Evolutionary conservation across 2,797 vertebrate genomes (phyloP).

Genomic region (Sarcophilus harrisii): DNA sequence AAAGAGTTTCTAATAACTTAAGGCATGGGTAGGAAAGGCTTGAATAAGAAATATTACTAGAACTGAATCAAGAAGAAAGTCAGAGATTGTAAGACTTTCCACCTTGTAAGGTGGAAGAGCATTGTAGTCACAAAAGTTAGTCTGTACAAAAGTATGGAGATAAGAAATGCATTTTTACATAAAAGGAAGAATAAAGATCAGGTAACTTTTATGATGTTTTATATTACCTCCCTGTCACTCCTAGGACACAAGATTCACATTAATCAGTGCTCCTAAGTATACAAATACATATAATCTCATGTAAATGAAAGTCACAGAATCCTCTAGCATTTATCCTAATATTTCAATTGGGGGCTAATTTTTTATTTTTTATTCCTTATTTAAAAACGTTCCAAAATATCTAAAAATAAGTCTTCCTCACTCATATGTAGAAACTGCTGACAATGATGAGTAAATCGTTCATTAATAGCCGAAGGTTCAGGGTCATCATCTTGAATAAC

Average conservation of each 20-base stretch:
- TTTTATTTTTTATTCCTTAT: slow-evolving; percentile 12
- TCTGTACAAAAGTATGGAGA: not conserved
- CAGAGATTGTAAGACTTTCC: not conserved
- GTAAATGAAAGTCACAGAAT: slow-evolving; percentile 28
- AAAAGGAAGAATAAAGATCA: not conserved
- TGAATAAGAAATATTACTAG: not conserved
- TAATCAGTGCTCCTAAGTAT: slow-evolving; percentile 13
- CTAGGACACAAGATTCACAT: slow-evolving; percentile 18
- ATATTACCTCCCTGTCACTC: not conserved
- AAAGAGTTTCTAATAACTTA: not conserved
- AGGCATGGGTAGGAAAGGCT: not conserved
- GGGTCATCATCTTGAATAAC: not conserved
- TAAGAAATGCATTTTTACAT: not conserved
- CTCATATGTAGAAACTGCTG: slow-evolving; percentile 27
- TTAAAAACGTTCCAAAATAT: slow-evolving; percentile 45
- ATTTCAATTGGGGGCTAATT: slow-evolving; percentile 45
- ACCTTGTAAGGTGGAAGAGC: not conserved
- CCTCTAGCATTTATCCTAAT: slow-evolving; percentile 23
- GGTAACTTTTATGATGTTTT: not conserved
- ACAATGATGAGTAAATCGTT: slow-evolving; percentile 27
- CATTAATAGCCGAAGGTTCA: not conserved
- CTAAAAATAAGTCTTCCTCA: not conserved
- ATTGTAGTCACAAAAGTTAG: not conserved
- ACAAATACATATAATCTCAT: not conserved
- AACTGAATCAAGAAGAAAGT: not conserved